Conservation (phyloP, 2,888 invertebrate genomes). For the Muscina levida region DNA sequence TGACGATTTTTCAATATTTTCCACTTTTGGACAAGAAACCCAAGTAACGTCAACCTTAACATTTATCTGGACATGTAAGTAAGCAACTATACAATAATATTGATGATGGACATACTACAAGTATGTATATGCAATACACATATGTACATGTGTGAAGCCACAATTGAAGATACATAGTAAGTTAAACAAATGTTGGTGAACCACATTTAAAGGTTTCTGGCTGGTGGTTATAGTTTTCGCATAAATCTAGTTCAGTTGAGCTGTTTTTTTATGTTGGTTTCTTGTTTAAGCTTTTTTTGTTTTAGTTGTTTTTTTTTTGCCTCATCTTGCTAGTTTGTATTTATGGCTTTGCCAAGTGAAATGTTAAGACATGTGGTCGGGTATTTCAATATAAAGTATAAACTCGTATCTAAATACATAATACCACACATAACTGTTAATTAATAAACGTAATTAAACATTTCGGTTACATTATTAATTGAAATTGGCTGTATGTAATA, state of each 20-base stretch:
- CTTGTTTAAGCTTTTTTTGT: slow-evolving; percentile 5
- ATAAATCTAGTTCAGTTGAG: slow-evolving; percentile 33
- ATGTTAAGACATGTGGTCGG: no score
- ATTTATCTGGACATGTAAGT: slow-evolving; percentile 60
- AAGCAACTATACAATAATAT: not conserved
- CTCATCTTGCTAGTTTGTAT: slow-evolving; percentile 33
- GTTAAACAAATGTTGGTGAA: not conserved
- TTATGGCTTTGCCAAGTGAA: slow-evolving; percentile 45
- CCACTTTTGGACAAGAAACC: slow-evolving; percentile 5
- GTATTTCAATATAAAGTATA: slow-evolving; percentile 15
- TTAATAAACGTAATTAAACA: slow-evolving; percentile 54
- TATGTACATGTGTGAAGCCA: not conserved
- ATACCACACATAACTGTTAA: slow-evolving; percentile 36
- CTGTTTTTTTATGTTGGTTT: not conserved
- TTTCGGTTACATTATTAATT: slow-evolving; percentile 37
- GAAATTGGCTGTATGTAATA: no score
- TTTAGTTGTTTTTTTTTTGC: not conserved
- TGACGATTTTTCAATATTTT: slow-evolving; percentile 3
- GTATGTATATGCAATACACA: not conserved
- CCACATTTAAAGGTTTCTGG: slow-evolving; percentile 63
- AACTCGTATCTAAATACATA: not conserved
- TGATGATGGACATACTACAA: not conserved
- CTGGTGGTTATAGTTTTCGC: slow-evolving; percentile 35
- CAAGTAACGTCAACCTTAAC: slow-evolving; percentile 59
- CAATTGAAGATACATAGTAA: not conserved